Evolutionary conservation across 2,888 invertebrate species (phyloP).

Genomic region (Coenonympha arcania): DNA sequence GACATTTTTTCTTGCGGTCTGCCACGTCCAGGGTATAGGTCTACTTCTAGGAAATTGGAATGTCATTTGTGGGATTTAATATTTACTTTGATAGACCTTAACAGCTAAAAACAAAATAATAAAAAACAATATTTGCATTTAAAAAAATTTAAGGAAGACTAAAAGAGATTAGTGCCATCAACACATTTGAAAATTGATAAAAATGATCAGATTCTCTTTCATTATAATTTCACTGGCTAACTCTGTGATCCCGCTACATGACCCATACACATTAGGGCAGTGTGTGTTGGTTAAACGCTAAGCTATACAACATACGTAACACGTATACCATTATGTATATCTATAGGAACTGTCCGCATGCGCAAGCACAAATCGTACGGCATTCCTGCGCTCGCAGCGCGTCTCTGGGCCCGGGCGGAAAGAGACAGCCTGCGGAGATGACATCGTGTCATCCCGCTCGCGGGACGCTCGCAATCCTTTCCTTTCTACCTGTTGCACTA

Average conservation of each 20-base stretch:
- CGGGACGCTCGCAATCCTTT: conserved; percentile 66
- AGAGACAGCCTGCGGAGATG: conserved; percentile 44
- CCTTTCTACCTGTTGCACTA: conserved; percentile 74
- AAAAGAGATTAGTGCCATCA: conserved; percentile 23
- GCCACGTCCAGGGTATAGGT: too few relatives aligned
- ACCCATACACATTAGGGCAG: conserved; percentile 74
- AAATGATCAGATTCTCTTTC: conserved; percentile 73
- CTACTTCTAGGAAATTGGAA: too few relatives aligned
- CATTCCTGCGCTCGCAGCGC: conserved; percentile 61
- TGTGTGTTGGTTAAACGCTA: conserved; percentile 64
- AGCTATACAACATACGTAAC: conserved; percentile 54
- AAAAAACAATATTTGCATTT: too few relatives aligned
- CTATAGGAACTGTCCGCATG: conserved; percentile 51
- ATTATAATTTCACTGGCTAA: conserved; percentile 73
- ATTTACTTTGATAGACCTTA: too few relatives aligned
- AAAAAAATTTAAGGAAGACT: too few relatives aligned
- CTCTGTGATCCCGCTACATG: conserved; percentile 72
- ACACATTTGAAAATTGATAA: conserved; percentile 49
- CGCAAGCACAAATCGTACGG: conserved; percentile 72
- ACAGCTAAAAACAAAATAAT: too few relatives aligned
- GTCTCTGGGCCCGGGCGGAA: conserved; percentile 36
- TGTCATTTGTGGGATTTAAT: too few relatives aligned
- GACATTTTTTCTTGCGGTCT: too few relatives aligned
- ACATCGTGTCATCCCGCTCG: conserved; percentile 54
- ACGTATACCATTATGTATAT: too few relatives aligned